phyloP scores from a whole-genome alignment of 1,140 invertebrate genomes.

The Asobara japonica region DNA sequence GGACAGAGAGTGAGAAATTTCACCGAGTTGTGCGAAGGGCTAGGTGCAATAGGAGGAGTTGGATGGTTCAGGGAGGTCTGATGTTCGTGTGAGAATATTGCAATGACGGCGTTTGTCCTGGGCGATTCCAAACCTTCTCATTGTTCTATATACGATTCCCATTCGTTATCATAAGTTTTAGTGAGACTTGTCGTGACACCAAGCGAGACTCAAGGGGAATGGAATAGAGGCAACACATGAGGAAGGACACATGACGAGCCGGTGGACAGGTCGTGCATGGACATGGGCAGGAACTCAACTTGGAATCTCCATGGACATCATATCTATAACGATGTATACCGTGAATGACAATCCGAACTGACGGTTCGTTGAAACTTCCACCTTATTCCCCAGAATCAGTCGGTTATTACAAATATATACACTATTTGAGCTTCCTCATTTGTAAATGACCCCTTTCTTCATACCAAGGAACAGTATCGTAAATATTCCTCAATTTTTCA shows the following conservation, averaged over 20 bases:
- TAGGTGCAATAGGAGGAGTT: no score
- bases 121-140: not conserved
- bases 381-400: no score
- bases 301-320: conserved; percentile 9
- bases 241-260: not conserved
- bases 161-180: conserved; percentile 2
- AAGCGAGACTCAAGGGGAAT: not conserved
- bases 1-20: conserved; percentile 28
- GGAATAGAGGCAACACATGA: not conserved
- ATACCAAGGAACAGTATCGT: no score
- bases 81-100: conserved; percentile 5
- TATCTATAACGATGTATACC: conserved; percentile 6
- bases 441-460: no score
- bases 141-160: conserved; percentile 4
- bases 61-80: no score
- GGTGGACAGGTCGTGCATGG: not conserved
- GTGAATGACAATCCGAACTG: not conserved
- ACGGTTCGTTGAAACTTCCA: no score
- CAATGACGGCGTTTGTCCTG: not conserved
- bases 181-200: not conserved
- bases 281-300: not conserved
- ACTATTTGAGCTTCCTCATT: no score
- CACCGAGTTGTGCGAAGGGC: not conserved
- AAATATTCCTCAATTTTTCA: no score
- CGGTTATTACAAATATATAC: no score